Evolutionary conservation across 2,888 invertebrate species (phyloP).

Genomic region (Lumbricus terrestris): DNA sequence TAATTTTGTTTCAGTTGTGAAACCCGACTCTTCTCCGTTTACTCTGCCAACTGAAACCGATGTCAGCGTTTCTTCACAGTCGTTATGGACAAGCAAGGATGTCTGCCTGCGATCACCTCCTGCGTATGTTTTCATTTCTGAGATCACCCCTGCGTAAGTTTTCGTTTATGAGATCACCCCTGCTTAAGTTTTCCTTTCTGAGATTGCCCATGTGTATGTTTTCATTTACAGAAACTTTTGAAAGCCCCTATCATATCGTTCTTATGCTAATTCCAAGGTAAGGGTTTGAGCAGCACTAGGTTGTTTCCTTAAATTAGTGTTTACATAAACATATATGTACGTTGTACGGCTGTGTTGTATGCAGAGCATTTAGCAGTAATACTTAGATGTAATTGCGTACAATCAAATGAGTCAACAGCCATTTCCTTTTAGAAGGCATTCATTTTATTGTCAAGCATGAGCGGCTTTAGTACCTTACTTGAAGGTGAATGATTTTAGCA

Average conservation of each 20-base stretch:
- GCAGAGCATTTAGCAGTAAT: neutral
- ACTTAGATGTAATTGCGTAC: neutral
- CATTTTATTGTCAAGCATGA: neutral
- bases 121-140: too few relatives aligned
- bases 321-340: neutral
- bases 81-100: neutral
- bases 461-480: neutral
- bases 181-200: too few relatives aligned
- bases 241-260: neutral
- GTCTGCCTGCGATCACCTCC: neutral
- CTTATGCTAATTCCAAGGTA: neutral
- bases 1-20: neutral
- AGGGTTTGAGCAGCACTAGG: neutral
- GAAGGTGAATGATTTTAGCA: neutral
- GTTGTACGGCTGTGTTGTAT: too few relatives aligned
- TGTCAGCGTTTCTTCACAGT: conserved; percentile 4
- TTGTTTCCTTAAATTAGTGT: too few relatives aligned
- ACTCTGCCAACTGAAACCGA: neutral
- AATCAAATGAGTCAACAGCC: neutral
- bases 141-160: neutral
- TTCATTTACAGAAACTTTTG: neutral
- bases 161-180: too few relatives aligned
- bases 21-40: neutral
- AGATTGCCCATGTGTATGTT: too few relatives aligned
- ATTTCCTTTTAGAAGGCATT: neutral